phyloP scores from a whole-genome alignment of 2,797 vertebrate genomes.

The Pogoniulus pusillus region DNA sequence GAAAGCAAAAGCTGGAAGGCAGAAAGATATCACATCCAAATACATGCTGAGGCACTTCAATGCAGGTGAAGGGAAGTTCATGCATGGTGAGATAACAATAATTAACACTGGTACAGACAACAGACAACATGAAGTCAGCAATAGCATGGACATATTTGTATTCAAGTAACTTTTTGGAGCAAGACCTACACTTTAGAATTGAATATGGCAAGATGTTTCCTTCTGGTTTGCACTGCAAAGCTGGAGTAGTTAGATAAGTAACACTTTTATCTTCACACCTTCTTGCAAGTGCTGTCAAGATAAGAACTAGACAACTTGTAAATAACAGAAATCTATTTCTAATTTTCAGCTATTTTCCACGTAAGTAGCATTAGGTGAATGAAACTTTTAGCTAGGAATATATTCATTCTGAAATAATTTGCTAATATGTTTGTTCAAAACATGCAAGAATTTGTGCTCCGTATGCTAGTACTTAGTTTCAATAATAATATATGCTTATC shows the following conservation, averaged over 20 bases:
- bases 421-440: background rate
- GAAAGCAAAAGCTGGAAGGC: background rate
- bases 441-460: background rate
- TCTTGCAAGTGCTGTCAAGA: background rate
- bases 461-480: background rate
- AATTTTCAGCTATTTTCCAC: background rate
- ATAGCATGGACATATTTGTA: background rate
- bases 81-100: background rate
- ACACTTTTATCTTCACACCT: background rate
- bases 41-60: background rate
- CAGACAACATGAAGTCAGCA: background rate
- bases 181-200: background rate
- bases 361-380: background rate
- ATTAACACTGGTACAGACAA: background rate
- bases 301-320: background rate
- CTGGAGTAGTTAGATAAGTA: background rate
- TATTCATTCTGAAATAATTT: background rate
- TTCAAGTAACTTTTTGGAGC: background rate
- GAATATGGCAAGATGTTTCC: background rate
- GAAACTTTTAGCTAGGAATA: background rate
- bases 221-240: background rate
- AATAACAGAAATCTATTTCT: background rate
- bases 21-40: background rate
- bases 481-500: background rate
- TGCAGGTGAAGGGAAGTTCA: background rate